Conservation (phyloP, 2,888 invertebrate species). For the Stenchaetothrips biformis region DNA sequence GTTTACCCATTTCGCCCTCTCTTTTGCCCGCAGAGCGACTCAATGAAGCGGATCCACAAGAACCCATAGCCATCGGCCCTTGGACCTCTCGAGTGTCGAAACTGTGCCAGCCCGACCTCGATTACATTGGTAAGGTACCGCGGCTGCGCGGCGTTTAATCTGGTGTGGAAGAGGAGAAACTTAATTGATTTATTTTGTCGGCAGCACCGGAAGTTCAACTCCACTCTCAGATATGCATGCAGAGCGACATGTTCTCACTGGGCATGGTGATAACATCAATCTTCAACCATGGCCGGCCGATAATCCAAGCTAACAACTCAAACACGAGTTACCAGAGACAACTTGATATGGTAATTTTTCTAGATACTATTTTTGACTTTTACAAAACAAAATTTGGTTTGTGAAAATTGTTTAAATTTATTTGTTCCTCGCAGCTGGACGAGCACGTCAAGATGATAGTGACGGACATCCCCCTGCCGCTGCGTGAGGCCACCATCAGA, state of each 20-base stretch:
- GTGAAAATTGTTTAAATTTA: slow-evolving; percentile 24
- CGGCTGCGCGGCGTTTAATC: neutral
- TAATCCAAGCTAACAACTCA: slow-evolving; percentile 88
- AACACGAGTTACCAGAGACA: slow-evolving; percentile 84
- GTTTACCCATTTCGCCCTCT: neutral
- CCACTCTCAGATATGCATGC: slow-evolving; percentile 72
- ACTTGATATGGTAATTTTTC: slow-evolving; percentile 67
- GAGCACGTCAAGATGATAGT: slow-evolving; percentile 73
- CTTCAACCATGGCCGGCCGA: slow-evolving; percentile 82
- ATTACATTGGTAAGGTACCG: slow-evolving; percentile 70
- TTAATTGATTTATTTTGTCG: slow-evolving; percentile 39
- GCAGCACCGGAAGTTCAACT: slow-evolving; percentile 91
- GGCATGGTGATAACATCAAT: slow-evolving; percentile 91
- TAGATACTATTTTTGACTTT: neutral
- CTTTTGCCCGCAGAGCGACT: slow-evolving; percentile 59
- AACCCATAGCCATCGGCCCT: slow-evolving; percentile 70
- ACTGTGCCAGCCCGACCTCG: slow-evolving; percentile 90
- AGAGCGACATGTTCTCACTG: slow-evolving; percentile 94
- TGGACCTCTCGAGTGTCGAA: slow-evolving; percentile 90
- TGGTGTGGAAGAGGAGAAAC: neutral
- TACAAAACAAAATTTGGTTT: neutral
- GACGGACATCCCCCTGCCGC: slow-evolving; percentile 71
- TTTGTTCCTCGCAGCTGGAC: slow-evolving; percentile 62
- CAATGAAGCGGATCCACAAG: slow-evolving; percentile 61
- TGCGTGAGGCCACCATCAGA: slow-evolving; percentile 82